Conservation (phyloP, 1,140 invertebrate species). For the Drosophila ohnishii region DNA sequence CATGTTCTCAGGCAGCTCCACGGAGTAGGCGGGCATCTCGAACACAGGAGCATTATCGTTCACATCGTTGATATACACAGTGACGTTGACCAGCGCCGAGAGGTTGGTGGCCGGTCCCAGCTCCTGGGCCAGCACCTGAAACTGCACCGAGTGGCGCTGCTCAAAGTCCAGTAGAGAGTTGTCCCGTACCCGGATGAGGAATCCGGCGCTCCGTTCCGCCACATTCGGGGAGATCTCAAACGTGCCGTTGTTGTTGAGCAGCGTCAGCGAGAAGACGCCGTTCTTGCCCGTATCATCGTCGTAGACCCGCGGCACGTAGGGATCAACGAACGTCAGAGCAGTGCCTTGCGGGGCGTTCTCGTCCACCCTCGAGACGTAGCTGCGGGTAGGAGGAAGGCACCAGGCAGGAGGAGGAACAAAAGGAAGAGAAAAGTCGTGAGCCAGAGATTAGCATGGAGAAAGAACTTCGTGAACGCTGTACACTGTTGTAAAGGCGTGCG, state of each 20-base stretch:
- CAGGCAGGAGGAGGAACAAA: conserved; percentile 2
- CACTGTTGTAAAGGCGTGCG: conserved; percentile 48
- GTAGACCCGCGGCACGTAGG: conserved; percentile 88
- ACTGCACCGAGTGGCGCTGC: conserved; percentile 87
- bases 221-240: conserved; percentile 95
- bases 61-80: conserved; percentile 92
- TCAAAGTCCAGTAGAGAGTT: conserved; percentile 93
- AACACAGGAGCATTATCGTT: conserved; percentile 96
- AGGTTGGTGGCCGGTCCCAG: conserved; percentile 89
- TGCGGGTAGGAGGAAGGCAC: conserved; percentile 73
- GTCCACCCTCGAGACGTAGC: conserved; percentile 89
- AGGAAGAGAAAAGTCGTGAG: conserved; percentile 55
- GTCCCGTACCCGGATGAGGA: conserved; percentile 92
- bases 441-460: conserved; percentile 69
- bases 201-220: conserved; percentile 90
- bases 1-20: conserved; percentile 91
- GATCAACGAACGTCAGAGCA: conserved; percentile 88
- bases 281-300: conserved; percentile 92
- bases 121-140: conserved; percentile 91
- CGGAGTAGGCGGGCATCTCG: conserved; percentile 88
- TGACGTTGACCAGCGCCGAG: conserved; percentile 88
- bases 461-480: conserved; percentile 65
- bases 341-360: conserved; percentile 93
- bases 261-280: conserved; percentile 91
- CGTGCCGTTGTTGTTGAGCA: conserved; percentile 92